These are phyloP conservation scores for Aspidiotus destructor DNA, from an alignment of 2,888 invertebrate species.

Conservation along the genomic window DNA sequence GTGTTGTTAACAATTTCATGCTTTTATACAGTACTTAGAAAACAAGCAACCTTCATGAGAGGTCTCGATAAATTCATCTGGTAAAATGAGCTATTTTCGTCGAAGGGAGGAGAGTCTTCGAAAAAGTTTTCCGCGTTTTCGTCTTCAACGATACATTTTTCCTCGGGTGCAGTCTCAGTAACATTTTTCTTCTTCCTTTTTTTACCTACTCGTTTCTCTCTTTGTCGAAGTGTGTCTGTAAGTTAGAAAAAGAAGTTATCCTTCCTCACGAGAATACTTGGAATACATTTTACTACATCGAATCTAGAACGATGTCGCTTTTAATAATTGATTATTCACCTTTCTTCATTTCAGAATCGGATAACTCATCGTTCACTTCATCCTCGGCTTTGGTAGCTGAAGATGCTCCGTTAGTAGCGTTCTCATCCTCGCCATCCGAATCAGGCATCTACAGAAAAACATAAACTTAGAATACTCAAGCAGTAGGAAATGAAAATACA, in stretches of 20 bases:
- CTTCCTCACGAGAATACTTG: too few species aligned
- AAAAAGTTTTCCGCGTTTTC: slow-evolving; percentile 44
- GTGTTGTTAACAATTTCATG: not conserved
- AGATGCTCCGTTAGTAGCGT: slow-evolving; percentile 38
- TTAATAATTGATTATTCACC: slow-evolving; percentile 37
- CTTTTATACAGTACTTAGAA: not conserved
- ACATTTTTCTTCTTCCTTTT: slow-evolving; percentile 43
- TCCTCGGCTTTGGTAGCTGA: slow-evolving; percentile 41
- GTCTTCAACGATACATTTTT: slow-evolving; percentile 40
- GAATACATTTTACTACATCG: too few species aligned
- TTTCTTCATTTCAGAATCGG: slow-evolving; percentile 66
- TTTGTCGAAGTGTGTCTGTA: slow-evolving; percentile 55
- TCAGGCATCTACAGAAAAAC: slow-evolving; percentile 23
- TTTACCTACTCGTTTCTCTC: slow-evolving; percentile 52
- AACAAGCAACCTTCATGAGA: slow-evolving; percentile 57
- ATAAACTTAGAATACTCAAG: not conserved
- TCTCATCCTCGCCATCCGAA: slow-evolving; percentile 41
- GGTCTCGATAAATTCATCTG: slow-evolving; percentile 96
- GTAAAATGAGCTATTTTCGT: slow-evolving; percentile 64
- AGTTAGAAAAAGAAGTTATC: not conserved
- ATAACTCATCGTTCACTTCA: slow-evolving; percentile 52
- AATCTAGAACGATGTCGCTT: too few species aligned
- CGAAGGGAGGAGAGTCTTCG: slow-evolving; percentile 55
- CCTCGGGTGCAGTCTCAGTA: slow-evolving; percentile 48
- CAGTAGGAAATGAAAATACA: not conserved